Evolutionary conservation across 2,888 invertebrate species (phyloP), one percentile per base, ranked within the genome.

Genomic region (Anticlea derivata): DNA sequence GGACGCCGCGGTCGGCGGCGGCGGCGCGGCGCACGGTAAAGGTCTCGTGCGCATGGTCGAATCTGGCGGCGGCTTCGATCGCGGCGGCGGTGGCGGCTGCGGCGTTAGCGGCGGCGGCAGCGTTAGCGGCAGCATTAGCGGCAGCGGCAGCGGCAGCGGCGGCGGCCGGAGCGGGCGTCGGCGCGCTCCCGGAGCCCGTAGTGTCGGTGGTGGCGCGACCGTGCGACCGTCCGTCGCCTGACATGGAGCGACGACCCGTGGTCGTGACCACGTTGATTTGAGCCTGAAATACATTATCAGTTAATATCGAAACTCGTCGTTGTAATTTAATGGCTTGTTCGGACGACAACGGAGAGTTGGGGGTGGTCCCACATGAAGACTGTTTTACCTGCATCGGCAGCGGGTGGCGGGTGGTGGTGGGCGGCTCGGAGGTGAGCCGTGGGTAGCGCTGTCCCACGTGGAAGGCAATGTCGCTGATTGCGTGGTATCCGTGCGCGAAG

Each of bases 401-500:
- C 0, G 75, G 65, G 7, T 73, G 74, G 0, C 78, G 47, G 6
- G 29, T 67, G 22, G 66, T 43, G 2, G 63, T 17, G 1, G 64
- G 41, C 0, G 68, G 37, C 6, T 81, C 84, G 0, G 84, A 73
- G 0, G 68, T 70, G 13, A 86, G 77, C 0, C 79, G 75, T 23
- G 80, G 72, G 35, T 64, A 64, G 3, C 62, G 59, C 29, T 70
- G 70, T 0, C 75, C 75, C 10, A 83, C 66, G 30, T 70, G 63
- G 39, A 80, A 69, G 78, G 94, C 94, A 37, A 98, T 92, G 75
- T 98, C 98, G 68, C 97, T 97, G 35, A 97, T 89, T 0, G 96
- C 94, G 75, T 98, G 98, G 80, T 96, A 96, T 1, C 96, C 95
- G 73, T 98, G 98, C 1, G 97, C 94, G 65, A 98, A 90, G 61